phyloP scores from a whole-genome alignment of 1,140 invertebrate species.

The Sesamia nonagrioides region DNA sequence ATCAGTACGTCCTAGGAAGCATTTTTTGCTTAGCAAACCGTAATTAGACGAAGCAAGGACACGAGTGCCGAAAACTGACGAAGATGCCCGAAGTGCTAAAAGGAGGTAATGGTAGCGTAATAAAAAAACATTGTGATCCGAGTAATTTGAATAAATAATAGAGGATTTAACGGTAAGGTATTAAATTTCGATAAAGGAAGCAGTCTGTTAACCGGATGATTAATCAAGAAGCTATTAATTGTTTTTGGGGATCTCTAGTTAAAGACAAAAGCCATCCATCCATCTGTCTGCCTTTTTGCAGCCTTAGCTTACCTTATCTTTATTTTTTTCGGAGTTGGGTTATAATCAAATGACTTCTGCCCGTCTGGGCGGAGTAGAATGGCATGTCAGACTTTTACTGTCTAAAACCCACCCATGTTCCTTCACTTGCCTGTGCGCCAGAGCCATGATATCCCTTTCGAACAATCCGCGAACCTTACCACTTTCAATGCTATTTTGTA shows the following conservation, averaged over 20 bases:
- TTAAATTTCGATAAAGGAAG: conserved; percentile 6
- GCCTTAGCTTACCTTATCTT: too few relatives aligned
- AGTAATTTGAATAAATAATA: neutral
- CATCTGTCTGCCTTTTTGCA: too few relatives aligned
- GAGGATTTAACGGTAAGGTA: neutral
- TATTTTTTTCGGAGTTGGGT: too few relatives aligned
- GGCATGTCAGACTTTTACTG: too few relatives aligned
- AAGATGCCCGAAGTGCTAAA: neutral
- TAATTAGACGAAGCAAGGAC: conserved; percentile 58
- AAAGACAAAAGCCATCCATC: neutral
- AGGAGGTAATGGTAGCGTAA: neutral
- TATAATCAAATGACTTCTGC: too few relatives aligned
- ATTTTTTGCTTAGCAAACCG: conserved; percentile 36
- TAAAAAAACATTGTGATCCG: neutral
- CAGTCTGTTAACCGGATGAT: neutral
- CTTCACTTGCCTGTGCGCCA: too few relatives aligned
- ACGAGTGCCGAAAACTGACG: neutral
- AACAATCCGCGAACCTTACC: too few relatives aligned
- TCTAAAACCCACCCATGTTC: too few relatives aligned
- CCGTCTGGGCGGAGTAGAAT: too few relatives aligned
- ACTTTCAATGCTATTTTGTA: too few relatives aligned
- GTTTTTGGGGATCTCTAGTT: neutral
- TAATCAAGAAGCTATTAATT: neutral
- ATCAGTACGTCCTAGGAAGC: conserved; percentile 55
- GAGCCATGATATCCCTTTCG: too few relatives aligned